Base-by-base conservation (phyloP, 2,888 invertebrate species). In the Eumacrocentrus americanus region DNA sequence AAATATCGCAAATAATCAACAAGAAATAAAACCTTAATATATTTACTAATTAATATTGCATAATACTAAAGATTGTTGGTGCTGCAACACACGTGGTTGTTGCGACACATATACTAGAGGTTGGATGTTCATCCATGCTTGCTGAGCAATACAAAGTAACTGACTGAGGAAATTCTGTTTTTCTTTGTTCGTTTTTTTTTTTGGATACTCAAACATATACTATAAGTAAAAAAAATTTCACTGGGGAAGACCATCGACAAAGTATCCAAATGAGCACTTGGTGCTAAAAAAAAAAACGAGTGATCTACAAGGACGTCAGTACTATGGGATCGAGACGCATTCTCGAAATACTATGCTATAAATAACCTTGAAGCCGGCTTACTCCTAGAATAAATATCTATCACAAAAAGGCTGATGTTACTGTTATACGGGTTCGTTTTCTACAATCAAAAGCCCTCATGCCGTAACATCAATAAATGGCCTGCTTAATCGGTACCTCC, bases 351-450 rank as follows among this genome's bases (percentile, higher is more conserved):
- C 52, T 52, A 54, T 60, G 47, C 59, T 60, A 69, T 72, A 72
- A 73, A 70, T 71, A 73, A 70, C 61, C 70, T 70, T 67, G 66
- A 70, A 63, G 64, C 57, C 69, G 60, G 66, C 68, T 67, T 73
- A 73, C 71, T 64, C 62, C 74, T 78, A 78, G 62, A 78, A 79
- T 78, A 79, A 78, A 78, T 79, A 79, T 73, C 76, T 79, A 79
- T 79, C 79, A 79, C 79, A 79, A 77, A 74, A 60, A 60, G 54
- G 53, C 59, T 59, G 52, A 47, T 53, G 59, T 59, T 40, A 50
- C 46, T 47, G 40, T 20, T 18, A 37, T n/a, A 40, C 23, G 46
- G 37, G 12, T 22, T 38, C 57, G 34, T 11, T 34, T 6, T 34
- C 9, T 50, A 16, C n/a, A 50, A 16, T 50, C 16, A 50, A 50